Conservation (phyloP, 2,113 vertebrate species). For the Stercorarius parasiticus region DNA sequence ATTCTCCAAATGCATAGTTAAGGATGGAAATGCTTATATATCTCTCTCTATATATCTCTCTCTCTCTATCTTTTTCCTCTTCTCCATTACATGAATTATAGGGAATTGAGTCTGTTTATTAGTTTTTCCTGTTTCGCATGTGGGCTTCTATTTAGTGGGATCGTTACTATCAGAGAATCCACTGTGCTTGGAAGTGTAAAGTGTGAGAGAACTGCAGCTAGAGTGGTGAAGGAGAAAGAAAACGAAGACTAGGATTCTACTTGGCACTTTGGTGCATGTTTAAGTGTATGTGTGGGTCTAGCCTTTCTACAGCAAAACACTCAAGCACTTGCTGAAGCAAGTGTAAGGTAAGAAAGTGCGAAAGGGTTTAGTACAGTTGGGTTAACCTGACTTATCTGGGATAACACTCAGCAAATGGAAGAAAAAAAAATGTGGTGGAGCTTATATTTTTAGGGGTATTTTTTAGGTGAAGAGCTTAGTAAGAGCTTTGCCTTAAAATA, state of each 20-base stretch:
- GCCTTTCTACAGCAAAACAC: not conserved
- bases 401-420: not conserved
- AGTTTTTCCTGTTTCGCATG: not conserved
- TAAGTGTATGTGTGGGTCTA: not conserved
- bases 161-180: not conserved
- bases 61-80: not conserved
- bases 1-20: not conserved
- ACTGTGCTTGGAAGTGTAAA: not conserved
- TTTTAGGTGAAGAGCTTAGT: not conserved
- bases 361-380: not conserved
- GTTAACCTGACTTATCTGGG: not conserved
- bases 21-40: not conserved
- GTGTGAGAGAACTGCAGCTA: not conserved
- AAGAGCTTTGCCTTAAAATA: not conserved
- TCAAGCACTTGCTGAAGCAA: not conserved
- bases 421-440: not conserved
- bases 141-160: not conserved
- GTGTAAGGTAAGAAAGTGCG: not conserved
- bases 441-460: not conserved
- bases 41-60: too few relatives aligned
- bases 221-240: not conserved
- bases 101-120: not conserved
- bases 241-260: not conserved
- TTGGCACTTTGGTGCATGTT: not conserved
- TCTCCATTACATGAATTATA: not conserved